These are phyloP conservation scores for Picus viridis DNA, from an alignment of 2,797 vertebrate species.

Conservation along the genomic window DNA sequence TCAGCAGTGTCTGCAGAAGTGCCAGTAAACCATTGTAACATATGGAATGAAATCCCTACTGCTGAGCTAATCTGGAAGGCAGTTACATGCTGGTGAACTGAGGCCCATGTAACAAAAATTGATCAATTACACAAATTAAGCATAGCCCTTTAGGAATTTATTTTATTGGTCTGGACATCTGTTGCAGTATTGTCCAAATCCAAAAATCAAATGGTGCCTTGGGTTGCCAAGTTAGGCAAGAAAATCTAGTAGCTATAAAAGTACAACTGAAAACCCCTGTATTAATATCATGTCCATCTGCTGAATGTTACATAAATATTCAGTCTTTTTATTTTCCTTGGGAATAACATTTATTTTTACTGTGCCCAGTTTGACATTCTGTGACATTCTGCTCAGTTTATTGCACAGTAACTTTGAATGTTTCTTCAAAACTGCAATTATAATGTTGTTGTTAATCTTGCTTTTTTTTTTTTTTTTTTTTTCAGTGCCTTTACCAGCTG, in stretches of 20 bases:
- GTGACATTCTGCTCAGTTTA: constrained; percentile 84
- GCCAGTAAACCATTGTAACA: constrained; percentile 90
- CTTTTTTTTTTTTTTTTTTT: constrained; percentile 81
- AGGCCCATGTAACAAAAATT: constrained; percentile 91
- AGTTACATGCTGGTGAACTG: constrained; percentile 92
- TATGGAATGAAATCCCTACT: constrained; percentile 94
- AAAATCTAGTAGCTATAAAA: constrained; percentile 93
- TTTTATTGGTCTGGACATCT: constrained; percentile 99
- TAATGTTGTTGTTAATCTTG: constrained; percentile 82
- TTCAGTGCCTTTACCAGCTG: constrained; percentile 81
- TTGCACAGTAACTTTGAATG: constrained; percentile 82
- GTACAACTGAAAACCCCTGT: constrained; percentile 94
- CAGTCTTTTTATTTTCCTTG: constrained; percentile 86
- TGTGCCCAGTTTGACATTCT: constrained; percentile 87
- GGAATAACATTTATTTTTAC: constrained; percentile 87
- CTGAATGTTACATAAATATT: constrained; percentile 88
- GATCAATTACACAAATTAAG: constrained; percentile 99
- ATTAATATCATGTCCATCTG: constrained; percentile 99
- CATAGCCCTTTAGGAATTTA: constrained; percentile 96
- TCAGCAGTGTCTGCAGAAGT: constrained; percentile 84
- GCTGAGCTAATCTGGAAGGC: constrained; percentile 95
- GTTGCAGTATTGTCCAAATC: constrained; percentile 99
- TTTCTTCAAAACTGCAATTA: constrained; percentile 84
- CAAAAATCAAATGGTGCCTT: constrained; percentile 97
- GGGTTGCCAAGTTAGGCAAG: constrained; percentile 93